Base-by-base conservation (phyloP, 2,888 invertebrate genomes). In the Rhagophthalmus giganteus region DNA sequence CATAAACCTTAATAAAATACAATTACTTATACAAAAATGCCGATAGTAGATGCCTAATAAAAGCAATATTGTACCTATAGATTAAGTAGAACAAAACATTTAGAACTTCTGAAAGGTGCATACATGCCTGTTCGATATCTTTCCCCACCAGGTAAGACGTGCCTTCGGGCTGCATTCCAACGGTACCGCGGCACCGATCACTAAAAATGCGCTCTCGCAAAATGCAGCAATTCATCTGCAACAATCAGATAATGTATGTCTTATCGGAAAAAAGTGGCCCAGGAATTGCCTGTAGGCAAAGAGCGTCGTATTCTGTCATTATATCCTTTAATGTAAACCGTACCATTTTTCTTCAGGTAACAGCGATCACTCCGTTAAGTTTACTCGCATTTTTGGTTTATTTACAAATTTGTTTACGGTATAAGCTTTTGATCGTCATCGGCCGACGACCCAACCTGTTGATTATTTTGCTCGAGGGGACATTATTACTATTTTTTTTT, bases 181-280 rank as follows among this genome's bases (percentile, higher is more conserved):
- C 78, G 78, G 78, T 78, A 78, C 74, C 69, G 68, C 70, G 77
- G 71, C 78, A 77, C 77, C 76, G 69, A 76, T 77, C 64, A 61
- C 55, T 59, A 44, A 47, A 49, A 61, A 26, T 40, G 40, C 57
- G 54, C 51, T 55, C 53, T 49, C 44, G 52, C 48, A 51, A 54
- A 46, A 46, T 47, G 35, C 41, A 48, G 41, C 48, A 49, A 54
- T 51, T 57, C 44, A 55, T 50, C 39, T 59, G 51, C 39, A 37
- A 5, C 37, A 30, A 20, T 27, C 10, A 31, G 14, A 31, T 26
- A 15, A 30, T 32, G 31, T 15, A 27, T 9, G 46, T 26, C 38
- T 16, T 34, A 42, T 42, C 26, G 31, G n/a, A 30, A 8, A 32
- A 45, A 45, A 45, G 45, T 45, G 11, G 45, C 45, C 26, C 45